Conservation (phyloP, 2,113 vertebrate genomes). For the Rallus limicola region DNA sequence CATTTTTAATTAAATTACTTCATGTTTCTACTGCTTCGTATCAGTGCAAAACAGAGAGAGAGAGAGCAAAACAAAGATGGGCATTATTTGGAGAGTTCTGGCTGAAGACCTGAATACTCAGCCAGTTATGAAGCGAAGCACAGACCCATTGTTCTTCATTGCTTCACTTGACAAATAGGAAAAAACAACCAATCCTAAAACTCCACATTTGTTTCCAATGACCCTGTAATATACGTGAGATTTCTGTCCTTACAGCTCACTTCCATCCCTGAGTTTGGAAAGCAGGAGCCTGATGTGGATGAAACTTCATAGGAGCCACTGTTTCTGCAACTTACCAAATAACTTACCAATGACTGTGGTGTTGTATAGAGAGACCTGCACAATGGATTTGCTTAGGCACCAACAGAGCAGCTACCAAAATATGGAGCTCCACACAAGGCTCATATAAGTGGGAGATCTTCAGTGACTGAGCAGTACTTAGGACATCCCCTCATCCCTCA, state of each 20-base stretch:
- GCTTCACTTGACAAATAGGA: not conserved
- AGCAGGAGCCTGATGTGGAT: not conserved
- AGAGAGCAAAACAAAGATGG: not conserved
- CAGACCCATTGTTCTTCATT: not conserved
- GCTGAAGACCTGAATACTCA: not conserved
- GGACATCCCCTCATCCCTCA: not conserved
- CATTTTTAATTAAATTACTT: not conserved
- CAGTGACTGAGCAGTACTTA: not conserved
- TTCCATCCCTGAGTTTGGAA: not conserved
- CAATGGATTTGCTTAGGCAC: not conserved
- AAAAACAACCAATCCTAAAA: not conserved
- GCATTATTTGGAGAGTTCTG: not conserved
- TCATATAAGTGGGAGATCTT: not conserved
- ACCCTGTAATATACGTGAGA: not conserved
- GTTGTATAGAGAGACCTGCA: not conserved
- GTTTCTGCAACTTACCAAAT: not conserved
- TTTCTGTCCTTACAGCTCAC: not conserved
- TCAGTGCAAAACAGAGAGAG: not conserved
- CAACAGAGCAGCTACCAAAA: not conserved
- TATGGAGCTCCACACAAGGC: not conserved
- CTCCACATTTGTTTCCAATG: not conserved
- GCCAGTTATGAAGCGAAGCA: rapidly evolving
- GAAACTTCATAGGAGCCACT: not conserved
- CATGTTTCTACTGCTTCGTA: not conserved
- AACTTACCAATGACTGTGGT: not conserved